phyloP scores from a whole-genome alignment of 1,140 invertebrate genomes.

The Ceratoteleas bidentatus region DNA sequence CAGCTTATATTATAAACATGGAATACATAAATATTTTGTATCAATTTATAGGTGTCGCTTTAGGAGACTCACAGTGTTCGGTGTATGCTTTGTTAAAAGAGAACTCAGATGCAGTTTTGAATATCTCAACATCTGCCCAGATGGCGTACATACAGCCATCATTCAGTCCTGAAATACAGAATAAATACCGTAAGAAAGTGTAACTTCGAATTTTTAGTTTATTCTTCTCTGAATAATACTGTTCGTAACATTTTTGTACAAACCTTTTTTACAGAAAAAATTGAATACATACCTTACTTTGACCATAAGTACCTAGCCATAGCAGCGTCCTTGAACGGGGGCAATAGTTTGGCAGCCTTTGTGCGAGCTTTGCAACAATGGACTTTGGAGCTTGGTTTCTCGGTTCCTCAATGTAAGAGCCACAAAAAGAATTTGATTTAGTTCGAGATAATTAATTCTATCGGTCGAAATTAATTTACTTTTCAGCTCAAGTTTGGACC shows the following conservation, averaged over 20 bases:
- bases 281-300: constrained; percentile 92
- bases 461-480: background rate
- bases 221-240: no score
- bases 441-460: background rate
- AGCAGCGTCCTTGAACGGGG: constrained; percentile 93
- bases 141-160: constrained; percentile 85
- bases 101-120: constrained; percentile 88
- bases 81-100: constrained; percentile 88
- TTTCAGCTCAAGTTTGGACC: constrained; percentile 89
- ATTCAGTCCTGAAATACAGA: constrained; percentile 59
- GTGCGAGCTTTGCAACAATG: constrained; percentile 91
- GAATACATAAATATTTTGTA: no score
- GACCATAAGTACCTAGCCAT: constrained; percentile 88
- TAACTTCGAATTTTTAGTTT: constrained; percentile 7
- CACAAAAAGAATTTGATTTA: background rate
- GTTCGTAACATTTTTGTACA: no score
- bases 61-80: constrained; percentile 93
- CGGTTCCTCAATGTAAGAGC: constrained; percentile 85
- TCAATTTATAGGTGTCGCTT: constrained; percentile 84
- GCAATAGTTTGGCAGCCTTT: constrained; percentile 92
- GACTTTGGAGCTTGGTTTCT: constrained; percentile 88
- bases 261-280: constrained; percentile 70
- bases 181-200: constrained; percentile 61
- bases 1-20: no score
- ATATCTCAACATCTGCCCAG: constrained; percentile 94